phyloP scores from a whole-genome alignment of 2,797 vertebrate genomes.

The Xenops minutus region DNA sequence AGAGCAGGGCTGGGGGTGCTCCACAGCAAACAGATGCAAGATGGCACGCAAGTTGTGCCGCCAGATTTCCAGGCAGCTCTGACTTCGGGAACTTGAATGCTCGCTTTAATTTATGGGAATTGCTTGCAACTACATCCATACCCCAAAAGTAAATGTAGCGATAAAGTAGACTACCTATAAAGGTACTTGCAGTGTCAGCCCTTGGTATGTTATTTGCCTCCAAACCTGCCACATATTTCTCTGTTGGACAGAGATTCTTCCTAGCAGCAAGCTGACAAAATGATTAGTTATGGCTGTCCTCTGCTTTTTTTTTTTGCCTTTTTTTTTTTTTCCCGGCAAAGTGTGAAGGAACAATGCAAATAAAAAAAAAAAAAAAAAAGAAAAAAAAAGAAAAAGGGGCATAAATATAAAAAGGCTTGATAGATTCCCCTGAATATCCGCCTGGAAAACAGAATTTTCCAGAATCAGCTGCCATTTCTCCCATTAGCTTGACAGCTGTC shows the following conservation, averaged over 20 bases:
- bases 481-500: slow-evolving; percentile 97
- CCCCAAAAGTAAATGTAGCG: slow-evolving; percentile 41
- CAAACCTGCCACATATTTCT: slow-evolving; percentile 73
- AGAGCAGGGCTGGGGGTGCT: neutral
- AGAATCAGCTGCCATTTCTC: slow-evolving; percentile 90
- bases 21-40: neutral
- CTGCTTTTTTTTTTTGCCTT: slow-evolving; percentile 61
- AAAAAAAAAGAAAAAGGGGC: slow-evolving; percentile 15
- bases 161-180: slow-evolving; percentile 58
- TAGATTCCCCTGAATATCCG: slow-evolving; percentile 77
- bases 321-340: slow-evolving; percentile 17
- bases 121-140: slow-evolving; percentile 30
- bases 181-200: slow-evolving; percentile 61
- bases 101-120: slow-evolving; percentile 35
- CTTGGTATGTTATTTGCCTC: slow-evolving; percentile 68
- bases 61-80: neutral
- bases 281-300: slow-evolving; percentile 87
- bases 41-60: neutral
- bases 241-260: slow-evolving; percentile 78
- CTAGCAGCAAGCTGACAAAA: slow-evolving; percentile 85
- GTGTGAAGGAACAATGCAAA: slow-evolving; percentile 65
- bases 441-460: slow-evolving; percentile 88
- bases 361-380: neutral
- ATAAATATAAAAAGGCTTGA: slow-evolving; percentile 68
- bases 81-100: neutral